A percentile compares a stretch with the other conserved stretches of the same genome.
These are phyloP conservation scores for Polietes domitor DNA, from an alignment of 2,888 invertebrate species.

Conservation along the genomic window DNA sequence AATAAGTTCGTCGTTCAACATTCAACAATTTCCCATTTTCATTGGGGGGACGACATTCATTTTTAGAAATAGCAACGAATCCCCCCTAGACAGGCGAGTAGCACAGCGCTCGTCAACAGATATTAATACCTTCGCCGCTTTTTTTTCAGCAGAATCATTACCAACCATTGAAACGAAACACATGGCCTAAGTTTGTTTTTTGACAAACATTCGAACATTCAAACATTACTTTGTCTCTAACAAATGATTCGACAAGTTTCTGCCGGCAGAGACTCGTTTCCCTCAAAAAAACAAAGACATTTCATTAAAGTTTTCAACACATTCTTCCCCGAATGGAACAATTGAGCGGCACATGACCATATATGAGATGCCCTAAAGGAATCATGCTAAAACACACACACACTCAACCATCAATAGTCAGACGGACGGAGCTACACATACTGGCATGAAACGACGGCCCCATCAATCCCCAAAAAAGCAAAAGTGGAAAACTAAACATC, in stretches of 20 bases:
- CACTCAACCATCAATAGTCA: constrained; percentile 2
- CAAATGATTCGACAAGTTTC: constrained; percentile 43
- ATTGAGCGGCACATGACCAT: background rate
- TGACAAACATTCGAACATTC: too few relatives aligned
- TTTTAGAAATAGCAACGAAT: constrained; percentile 4
- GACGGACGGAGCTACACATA: constrained; percentile 4
- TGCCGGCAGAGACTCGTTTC: background rate
- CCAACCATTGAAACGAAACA: constrained; percentile 26
- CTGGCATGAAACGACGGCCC: constrained; percentile 22
- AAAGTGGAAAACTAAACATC: constrained; percentile 47
- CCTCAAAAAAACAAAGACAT: constrained; percentile 26
- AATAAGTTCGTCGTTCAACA: background rate
- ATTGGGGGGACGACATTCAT: background rate
- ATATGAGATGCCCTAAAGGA: background rate
- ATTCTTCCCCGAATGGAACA: background rate
- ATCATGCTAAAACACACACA: constrained; percentile 4
- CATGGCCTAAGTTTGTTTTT: constrained; percentile 25
- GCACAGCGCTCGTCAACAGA: background rate
- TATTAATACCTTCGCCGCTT: constrained; percentile 19
- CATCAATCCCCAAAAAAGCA: constrained; percentile 6
- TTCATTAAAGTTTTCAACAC: constrained; percentile 52
- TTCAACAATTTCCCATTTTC: background rate
- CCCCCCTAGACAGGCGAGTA: constrained; percentile 23
- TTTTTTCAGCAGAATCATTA: background rate
- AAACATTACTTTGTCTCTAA: constrained; percentile 29